A percentile compares a stretch with the other conserved stretches of the same genome.
These are phyloP conservation scores for Pitangus sulphuratus DNA, from an alignment of 2,797 vertebrate species.

Conservation along the genomic window DNA sequence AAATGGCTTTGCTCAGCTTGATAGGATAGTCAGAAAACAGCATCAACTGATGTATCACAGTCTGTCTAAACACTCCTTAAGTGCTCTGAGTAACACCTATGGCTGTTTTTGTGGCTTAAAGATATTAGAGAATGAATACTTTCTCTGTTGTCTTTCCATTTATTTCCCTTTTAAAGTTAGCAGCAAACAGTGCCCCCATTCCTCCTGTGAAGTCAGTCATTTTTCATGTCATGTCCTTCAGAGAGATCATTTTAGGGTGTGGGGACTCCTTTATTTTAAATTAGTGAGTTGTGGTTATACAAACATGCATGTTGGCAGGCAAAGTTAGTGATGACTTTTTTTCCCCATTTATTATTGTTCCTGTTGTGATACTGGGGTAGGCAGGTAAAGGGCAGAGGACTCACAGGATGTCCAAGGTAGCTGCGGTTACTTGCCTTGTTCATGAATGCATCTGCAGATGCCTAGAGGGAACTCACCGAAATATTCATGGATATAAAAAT, in stretches of 20 bases:
- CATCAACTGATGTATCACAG: background rate
- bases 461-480: background rate
- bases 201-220: background rate
- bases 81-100: background rate
- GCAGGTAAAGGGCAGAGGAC: background rate
- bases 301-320: background rate
- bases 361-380: background rate
- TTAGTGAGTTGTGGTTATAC: background rate
- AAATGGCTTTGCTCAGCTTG: background rate
- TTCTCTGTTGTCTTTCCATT: background rate
- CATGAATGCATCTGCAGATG: background rate
- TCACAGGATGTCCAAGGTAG: background rate
- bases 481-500: background rate
- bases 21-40: background rate
- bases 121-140: background rate
- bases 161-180: background rate
- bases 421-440: background rate
- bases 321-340: background rate
- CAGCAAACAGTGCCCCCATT: background rate
- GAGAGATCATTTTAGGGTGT: background rate
- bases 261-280: background rate
- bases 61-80: background rate
- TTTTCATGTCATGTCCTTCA: background rate
- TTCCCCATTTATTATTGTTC: background rate
- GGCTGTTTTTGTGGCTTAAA: background rate